Conservation (phyloP, 2,797 vertebrate genomes). For the Gobionotothen gibberifrons region DNA sequence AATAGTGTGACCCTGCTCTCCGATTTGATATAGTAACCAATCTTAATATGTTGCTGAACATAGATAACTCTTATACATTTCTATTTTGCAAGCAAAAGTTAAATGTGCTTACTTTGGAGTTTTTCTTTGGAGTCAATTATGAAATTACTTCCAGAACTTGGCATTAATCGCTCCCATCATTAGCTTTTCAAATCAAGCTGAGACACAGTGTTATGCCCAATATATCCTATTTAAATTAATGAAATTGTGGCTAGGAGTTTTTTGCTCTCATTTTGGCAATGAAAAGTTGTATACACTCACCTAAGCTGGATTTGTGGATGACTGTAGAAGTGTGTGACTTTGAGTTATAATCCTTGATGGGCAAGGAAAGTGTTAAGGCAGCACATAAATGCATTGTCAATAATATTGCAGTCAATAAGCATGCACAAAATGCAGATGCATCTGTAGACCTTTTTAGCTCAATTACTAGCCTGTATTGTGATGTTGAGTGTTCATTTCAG, state of each 20-base stretch:
- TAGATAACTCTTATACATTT: too few relatives aligned
- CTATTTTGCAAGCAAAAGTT: slow-evolving; percentile 14
- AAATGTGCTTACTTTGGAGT: not conserved
- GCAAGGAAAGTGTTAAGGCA: not conserved
- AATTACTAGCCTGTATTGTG: not conserved
- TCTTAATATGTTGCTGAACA: too few relatives aligned
- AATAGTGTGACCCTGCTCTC: too few relatives aligned
- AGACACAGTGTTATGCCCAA: slow-evolving; percentile 24
- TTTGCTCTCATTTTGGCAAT: slow-evolving; percentile 42
- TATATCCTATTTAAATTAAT: slow-evolving; percentile 44
- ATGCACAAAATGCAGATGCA: not conserved
- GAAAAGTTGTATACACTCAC: slow-evolving; percentile 12
- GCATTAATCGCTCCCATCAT: slow-evolving; percentile 37
- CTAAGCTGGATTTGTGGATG: slow-evolving; percentile 24
- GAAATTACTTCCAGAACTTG: slow-evolving; percentile 49
- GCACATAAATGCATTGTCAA: not conserved
- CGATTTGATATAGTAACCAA: too few relatives aligned
- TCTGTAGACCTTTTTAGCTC: not conserved
- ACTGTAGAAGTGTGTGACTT: slow-evolving; percentile 14
- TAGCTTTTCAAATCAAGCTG: slow-evolving; percentile 40
- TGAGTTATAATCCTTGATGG: slow-evolving; percentile 15
- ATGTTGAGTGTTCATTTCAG: not conserved
- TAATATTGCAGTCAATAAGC: not conserved
- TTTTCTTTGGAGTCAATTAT: slow-evolving; percentile 29
- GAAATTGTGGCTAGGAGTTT: slow-evolving; percentile 35